These are phyloP conservation scores for Drosophila gunungcola DNA, from an alignment of 1,140 invertebrate species.

Conservation along the genomic window DNA sequence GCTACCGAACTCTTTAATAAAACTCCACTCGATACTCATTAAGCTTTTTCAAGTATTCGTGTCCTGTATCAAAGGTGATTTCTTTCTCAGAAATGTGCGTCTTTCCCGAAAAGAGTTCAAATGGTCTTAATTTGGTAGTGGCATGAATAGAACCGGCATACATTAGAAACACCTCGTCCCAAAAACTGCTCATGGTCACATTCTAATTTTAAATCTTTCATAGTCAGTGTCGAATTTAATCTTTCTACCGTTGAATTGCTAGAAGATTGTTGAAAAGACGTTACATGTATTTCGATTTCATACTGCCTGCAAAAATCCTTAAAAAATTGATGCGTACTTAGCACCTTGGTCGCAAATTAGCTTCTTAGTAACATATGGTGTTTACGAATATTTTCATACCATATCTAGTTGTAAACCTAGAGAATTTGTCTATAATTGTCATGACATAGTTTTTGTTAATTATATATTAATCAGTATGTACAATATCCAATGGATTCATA, in stretches of 20 bases:
- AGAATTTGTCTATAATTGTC: conserved; percentile 26
- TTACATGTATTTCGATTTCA: conserved; percentile 13
- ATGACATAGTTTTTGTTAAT: conserved; percentile 14
- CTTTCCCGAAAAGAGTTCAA: conserved; percentile 3
- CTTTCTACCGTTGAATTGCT: conserved; percentile 20
- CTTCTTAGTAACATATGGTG: conserved; percentile 17
- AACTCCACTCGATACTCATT: neutral
- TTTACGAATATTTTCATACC: conserved; percentile 11
- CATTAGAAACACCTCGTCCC: neutral
- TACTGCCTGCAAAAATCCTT: conserved; percentile 35
- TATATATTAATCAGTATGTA: conserved; percentile 8
- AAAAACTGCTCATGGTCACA: conserved; percentile 4
- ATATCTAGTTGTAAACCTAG: neutral
- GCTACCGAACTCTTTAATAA: neutral
- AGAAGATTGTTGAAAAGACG: conserved; percentile 31
- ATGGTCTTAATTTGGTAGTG: conserved; percentile 8
- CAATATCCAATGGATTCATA: conserved; percentile 3
- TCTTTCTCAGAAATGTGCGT: neutral
- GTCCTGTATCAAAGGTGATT: neutral
- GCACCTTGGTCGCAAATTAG: conserved; percentile 32
- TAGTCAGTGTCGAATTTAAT: conserved; percentile 28
- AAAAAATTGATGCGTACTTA: conserved; percentile 22
- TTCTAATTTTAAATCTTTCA: conserved; percentile 20
- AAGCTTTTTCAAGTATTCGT: neutral
- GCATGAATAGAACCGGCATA: conserved; percentile 38